Base-by-base conservation (phyloP, 1,140 invertebrate species). In the Philotrypesis tridentata region DNA sequence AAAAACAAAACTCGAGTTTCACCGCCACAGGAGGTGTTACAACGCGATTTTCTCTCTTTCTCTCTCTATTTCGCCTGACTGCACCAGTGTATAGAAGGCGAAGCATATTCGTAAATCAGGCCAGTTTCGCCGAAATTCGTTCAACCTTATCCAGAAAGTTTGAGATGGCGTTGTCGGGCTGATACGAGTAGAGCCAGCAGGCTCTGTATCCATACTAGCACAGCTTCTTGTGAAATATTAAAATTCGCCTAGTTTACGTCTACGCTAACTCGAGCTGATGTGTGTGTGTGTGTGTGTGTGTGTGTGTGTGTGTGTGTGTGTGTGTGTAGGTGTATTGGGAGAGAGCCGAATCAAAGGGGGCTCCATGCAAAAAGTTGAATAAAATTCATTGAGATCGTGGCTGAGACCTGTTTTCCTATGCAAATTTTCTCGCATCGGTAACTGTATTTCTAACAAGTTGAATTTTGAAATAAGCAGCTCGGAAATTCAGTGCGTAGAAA, bases 1-100 rank as follows among this genome's bases (percentile, higher is more conserved):
- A 87, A 87, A 88, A 87, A 87, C 86, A 87, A 87, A 87, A 84
- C 84, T 85, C 60, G 68, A 61, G 79, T 83, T 87, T 84, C 84
- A 86, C 80, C 84, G 63, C 9, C 85, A 86, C 80, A 84, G 25
- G n/a, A 61, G 29, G 40, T 43, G 40, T 43, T 37, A 43, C 40
- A 7, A 11, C 17, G 60, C n/a, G 60, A 14, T 65, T 25, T 1
- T 68, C 67, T 33, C 29, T n/a, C 67, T 68, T 17, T 68, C 67
- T 31, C 17, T n/a, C n/a, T n/a, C n/a, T n/a, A 17, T 27, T 31
- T 65, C 23, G n/a, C 6, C 72, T 75, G 17, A 60, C 55, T 37
- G 1, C 2, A 23, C 25, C n/a, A n/a, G 12, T 9, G 33, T 31
- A 12, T 1, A 37, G 31, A 43, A 23, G 74, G 43, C 23, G 1